Percentiles rank a stretch among this genome's conserved stretches.
Conservation (phyloP, 2,888 invertebrate genomes). For the Branchipolynoe longqiensis region DNA sequence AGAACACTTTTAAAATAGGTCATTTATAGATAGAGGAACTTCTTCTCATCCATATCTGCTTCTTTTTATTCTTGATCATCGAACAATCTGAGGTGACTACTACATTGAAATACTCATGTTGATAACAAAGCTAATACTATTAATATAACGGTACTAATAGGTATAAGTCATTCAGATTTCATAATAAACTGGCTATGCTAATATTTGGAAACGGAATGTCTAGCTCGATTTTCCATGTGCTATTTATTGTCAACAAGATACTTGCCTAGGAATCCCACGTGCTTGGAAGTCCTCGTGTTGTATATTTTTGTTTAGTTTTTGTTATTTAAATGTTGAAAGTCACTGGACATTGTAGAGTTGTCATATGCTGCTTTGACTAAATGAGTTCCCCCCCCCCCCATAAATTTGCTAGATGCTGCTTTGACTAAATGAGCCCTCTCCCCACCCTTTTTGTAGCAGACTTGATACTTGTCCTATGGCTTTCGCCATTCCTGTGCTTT, state of each 20-base stretch:
- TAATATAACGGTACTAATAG: no score
- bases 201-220: neutral
- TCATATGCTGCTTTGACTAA: slow-evolving; percentile 15
- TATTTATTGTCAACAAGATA: slow-evolving; percentile 33
- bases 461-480: neutral
- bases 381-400: no score
- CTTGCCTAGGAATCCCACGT: neutral
- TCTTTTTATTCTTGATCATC: slow-evolving; percentile 38
- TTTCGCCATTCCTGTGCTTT: neutral
- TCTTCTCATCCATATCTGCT: slow-evolving; percentile 15
- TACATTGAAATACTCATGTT: slow-evolving; percentile 39
- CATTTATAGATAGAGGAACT: slow-evolving; percentile 4
- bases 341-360: slow-evolving; percentile 5
- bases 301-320: no score
- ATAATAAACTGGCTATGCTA: no score
- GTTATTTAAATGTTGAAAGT: slow-evolving; percentile 18
- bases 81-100: neutral
- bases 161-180: no score
- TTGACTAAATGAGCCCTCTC: slow-evolving; percentile 6
- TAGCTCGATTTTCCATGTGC: neutral
- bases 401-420: neutral
- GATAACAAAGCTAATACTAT: slow-evolving; percentile 16
- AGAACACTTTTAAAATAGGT: no score
- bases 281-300: neutral
- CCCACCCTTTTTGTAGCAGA: slow-evolving; percentile 26